Conservation (phyloP, 2,888 invertebrate species). For the Macaria notata region DNA sequence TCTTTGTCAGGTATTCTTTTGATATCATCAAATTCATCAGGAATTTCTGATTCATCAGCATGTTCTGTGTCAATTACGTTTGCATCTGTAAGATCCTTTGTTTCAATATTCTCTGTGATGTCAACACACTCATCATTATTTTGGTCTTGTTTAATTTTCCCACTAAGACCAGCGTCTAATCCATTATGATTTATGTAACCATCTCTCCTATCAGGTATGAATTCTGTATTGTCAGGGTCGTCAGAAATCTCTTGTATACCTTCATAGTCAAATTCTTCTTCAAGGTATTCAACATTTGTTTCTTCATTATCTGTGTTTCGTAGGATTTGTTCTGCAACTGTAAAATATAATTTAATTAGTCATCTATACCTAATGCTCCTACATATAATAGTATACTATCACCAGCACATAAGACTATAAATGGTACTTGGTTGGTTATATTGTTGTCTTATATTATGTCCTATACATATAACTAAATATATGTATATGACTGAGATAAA, state of each 20-base stretch:
- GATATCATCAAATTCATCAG: background rate
- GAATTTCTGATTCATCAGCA: background rate
- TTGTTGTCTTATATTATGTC: too few species aligned
- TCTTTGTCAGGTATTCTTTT: conserved; percentile 4
- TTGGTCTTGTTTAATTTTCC: too few species aligned
- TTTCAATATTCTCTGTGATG: too few species aligned
- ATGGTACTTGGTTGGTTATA: too few species aligned
- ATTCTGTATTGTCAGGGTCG: background rate
- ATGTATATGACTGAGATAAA: too few species aligned
- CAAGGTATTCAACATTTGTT: background rate
- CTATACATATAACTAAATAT: too few species aligned
- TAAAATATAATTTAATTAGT: background rate
- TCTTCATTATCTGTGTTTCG: background rate
- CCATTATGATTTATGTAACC: background rate
- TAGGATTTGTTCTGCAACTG: conserved; percentile 12
- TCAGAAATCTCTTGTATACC: too few species aligned
- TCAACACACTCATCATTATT: too few species aligned
- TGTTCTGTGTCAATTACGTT: background rate
- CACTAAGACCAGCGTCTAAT: background rate
- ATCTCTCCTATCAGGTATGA: background rate
- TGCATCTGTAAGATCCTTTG: too few species aligned
- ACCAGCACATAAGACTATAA: too few species aligned
- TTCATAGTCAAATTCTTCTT: background rate
- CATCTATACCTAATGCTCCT: too few species aligned
- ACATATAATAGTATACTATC: too few species aligned